Percentiles rank a stretch among this genome's conserved stretches.
Evolutionary conservation across 2,797 vertebrate species (phyloP).

Genomic region (Sebastes trivittatus): DNA sequence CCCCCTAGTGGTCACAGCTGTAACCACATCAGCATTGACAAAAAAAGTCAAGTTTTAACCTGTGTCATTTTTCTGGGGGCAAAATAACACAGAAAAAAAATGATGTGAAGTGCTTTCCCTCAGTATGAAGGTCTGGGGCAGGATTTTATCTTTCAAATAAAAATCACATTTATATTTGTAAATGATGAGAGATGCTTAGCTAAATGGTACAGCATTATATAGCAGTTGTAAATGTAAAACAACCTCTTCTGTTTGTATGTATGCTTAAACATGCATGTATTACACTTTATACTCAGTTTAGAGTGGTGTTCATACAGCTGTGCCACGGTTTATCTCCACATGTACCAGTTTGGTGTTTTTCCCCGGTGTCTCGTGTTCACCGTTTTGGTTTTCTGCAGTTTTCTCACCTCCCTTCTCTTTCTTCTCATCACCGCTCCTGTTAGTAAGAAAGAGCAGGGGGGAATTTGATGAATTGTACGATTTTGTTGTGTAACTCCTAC

Average conservation of each 20-base stretch:
- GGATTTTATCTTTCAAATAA: not conserved
- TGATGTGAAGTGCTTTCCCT: not conserved
- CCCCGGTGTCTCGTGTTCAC: conserved; percentile 78
- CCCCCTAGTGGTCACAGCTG: not conserved
- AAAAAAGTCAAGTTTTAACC: not conserved
- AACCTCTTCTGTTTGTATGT: not conserved
- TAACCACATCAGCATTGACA: not conserved
- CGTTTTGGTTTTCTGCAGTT: conserved; percentile 77
- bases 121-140: not conserved
- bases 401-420: conserved; percentile 87
- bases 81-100: not conserved
- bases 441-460: conserved; percentile 33
- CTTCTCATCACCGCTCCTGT: conserved; percentile 85
- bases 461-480: no score
- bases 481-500: no score
- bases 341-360: conserved; percentile 80
- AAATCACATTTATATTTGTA: not conserved
- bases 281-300: not conserved
- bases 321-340: conserved; percentile 86
- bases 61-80: not conserved
- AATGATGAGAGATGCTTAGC: not conserved
- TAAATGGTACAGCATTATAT: conserved; percentile 32
- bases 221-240: not conserved
- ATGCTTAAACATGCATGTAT: not conserved
- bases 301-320: conserved; percentile 83